These are phyloP conservation scores for Gonioctena quinquepunctata DNA, from an alignment of 1,140 invertebrate genomes.

Conservation along the genomic window DNA sequence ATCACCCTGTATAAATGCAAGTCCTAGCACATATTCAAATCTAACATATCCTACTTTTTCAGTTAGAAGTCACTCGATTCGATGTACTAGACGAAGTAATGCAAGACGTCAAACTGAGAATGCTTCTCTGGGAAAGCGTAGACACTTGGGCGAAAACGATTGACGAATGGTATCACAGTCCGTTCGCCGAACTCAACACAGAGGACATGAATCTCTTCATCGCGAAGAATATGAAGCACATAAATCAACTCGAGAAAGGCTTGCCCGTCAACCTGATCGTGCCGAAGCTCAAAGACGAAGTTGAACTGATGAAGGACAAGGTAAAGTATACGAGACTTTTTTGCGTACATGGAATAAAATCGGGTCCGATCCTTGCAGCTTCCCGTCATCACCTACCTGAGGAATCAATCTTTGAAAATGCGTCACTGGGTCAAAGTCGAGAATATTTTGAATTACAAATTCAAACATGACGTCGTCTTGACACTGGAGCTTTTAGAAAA, in stretches of 20 bases:
- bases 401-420: slow-evolving; percentile 72
- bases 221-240: slow-evolving; percentile 71
- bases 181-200: slow-evolving; percentile 72
- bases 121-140: slow-evolving; percentile 76
- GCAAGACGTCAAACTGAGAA: slow-evolving; percentile 75
- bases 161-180: slow-evolving; percentile 64
- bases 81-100: slow-evolving; percentile 78
- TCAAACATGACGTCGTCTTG: slow-evolving; percentile 69
- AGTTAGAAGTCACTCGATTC: slow-evolving; percentile 77
- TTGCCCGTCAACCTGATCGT: slow-evolving; percentile 77
- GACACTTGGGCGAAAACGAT: slow-evolving; percentile 70
- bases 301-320: slow-evolving; percentile 77
- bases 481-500: slow-evolving; percentile 71
- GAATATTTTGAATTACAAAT: slow-evolving; percentile 69
- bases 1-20: no score
- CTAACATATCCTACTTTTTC: slow-evolving; percentile 32
- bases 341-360: no score
- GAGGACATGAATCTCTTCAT: slow-evolving; percentile 72
- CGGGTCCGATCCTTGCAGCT: slow-evolving; percentile 62
- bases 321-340: slow-evolving; percentile 55
- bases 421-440: slow-evolving; percentile 86
- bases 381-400: slow-evolving; percentile 72
- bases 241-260: slow-evolving; percentile 76
- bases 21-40: no score
- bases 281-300: slow-evolving; percentile 72